Evolutionary conservation across 2,888 invertebrate species (phyloP).

Genomic region (Chrysomela aeneicollis): DNA sequence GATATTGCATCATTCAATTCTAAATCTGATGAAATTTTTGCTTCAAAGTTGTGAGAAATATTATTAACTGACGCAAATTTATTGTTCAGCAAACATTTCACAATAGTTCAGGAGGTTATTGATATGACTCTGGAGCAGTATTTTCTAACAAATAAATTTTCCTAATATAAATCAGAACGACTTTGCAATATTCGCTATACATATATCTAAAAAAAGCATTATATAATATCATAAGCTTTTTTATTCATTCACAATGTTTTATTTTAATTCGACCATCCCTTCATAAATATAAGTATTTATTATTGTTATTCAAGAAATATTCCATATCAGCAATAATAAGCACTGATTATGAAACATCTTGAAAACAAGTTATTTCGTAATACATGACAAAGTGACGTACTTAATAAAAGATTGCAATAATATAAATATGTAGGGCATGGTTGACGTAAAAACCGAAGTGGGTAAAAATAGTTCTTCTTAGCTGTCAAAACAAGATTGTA

Average conservation of each 20-base stretch:
- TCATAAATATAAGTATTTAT: not conserved
- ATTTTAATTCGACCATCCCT: too few relatives aligned
- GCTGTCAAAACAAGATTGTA: not conserved
- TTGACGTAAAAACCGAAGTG: not conserved
- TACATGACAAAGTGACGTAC: not conserved
- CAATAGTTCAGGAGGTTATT: constrained; percentile 31
- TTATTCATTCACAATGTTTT: too few relatives aligned
- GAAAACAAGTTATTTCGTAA: not conserved
- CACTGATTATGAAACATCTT: not conserved
- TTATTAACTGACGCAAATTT: constrained; percentile 16
- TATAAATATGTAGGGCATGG: not conserved
- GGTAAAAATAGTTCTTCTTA: not conserved
- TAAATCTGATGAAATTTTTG: not conserved
- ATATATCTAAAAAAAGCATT: too few relatives aligned
- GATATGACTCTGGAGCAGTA: constrained; percentile 24
- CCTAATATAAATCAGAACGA: too few relatives aligned
- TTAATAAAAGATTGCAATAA: not conserved
- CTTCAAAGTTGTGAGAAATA: not conserved
- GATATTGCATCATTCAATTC: not conserved
- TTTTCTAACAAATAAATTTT: constrained; percentile 5
- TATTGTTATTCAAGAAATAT: not conserved
- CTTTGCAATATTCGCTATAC: too few relatives aligned
- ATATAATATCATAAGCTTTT: too few relatives aligned
- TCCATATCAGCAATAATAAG: not conserved
- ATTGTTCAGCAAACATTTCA: constrained; percentile 12